Evolutionary conservation across 2,797 vertebrate genomes (phyloP).

Genomic region (Ceryle rudis): DNA sequence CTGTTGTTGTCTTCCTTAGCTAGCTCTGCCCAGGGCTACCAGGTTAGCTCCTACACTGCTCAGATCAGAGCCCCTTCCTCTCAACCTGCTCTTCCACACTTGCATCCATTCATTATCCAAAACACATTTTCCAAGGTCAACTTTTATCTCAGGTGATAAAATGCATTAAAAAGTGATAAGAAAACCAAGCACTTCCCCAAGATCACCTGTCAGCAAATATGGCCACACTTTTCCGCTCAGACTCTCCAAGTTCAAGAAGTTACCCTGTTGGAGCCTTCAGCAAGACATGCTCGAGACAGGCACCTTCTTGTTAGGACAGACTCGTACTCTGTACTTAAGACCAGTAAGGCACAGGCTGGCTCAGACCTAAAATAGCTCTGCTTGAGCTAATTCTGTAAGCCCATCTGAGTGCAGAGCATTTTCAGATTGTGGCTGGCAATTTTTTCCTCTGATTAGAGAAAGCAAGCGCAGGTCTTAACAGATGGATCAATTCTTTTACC

Average conservation of each 20-base stretch:
- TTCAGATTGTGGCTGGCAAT: neutral
- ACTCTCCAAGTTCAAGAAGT: neutral
- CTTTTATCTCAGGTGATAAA: neutral
- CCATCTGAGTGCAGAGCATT: neutral
- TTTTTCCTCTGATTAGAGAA: neutral
- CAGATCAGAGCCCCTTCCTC: neutral
- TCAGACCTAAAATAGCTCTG: neutral
- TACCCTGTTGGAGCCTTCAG: neutral
- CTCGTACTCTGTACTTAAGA: neutral
- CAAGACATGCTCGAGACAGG: neutral
- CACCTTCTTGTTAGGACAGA: neutral
- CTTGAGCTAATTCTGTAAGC: constrained; percentile 8
- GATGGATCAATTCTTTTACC: neutral
- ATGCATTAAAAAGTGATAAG: neutral
- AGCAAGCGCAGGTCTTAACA: neutral
- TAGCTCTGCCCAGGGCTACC: neutral
- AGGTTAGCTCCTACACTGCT: neutral
- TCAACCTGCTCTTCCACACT: neutral
- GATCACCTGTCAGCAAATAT: neutral
- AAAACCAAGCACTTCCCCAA: neutral
- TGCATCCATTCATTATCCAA: neutral
- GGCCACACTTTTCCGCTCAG: neutral
- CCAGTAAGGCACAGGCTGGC: neutral
- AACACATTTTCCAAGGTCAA: neutral
- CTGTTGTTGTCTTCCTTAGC: neutral